Evolutionary conservation across 2,888 invertebrate genomes (phyloP).

Genomic region (Zhengitettix transpicula): DNA sequence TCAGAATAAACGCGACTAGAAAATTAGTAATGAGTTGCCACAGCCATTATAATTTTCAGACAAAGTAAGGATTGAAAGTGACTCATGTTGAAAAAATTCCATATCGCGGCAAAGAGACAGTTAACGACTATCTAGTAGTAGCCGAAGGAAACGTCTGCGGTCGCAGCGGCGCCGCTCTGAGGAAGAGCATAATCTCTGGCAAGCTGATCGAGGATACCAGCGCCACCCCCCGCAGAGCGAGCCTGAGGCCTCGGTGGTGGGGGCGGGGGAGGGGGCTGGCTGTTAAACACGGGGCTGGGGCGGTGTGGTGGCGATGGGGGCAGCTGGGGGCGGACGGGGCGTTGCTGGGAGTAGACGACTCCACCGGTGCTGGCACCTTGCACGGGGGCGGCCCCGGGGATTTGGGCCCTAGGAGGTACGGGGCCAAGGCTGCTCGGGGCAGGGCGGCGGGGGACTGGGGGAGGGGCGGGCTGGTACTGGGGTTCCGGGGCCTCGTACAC

Average conservation of each 20-base stretch:
- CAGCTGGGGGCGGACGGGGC: slow-evolving; percentile 17
- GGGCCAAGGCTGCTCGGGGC: slow-evolving; percentile 20
- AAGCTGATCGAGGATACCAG: slow-evolving; percentile 58
- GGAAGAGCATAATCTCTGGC: slow-evolving; percentile 68
- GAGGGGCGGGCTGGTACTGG: background rate
- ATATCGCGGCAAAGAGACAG: too few relatives aligned
- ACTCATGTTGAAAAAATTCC: too few relatives aligned
- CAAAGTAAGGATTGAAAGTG: too few relatives aligned
- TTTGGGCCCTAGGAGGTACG: slow-evolving; percentile 14
- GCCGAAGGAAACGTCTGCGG: slow-evolving; percentile 62
- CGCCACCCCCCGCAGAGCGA: slow-evolving; percentile 20
- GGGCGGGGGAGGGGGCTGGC: slow-evolving; percentile 7
- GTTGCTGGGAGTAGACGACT: slow-evolving; percentile 4
- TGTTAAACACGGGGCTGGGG: slow-evolving; percentile 6
- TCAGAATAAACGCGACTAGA: too few relatives aligned
- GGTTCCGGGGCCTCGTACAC: slow-evolving; percentile 1
- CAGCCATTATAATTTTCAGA: too few relatives aligned
- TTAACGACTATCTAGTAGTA: slow-evolving; percentile 37
- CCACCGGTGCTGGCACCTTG: background rate
- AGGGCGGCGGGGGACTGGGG: slow-evolving; percentile 13
- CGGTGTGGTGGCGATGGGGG: slow-evolving; percentile 8
- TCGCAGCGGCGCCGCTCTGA: slow-evolving; percentile 34
- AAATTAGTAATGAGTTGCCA: too few relatives aligned
- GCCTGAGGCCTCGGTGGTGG: slow-evolving; percentile 19
- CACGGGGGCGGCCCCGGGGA: slow-evolving; percentile 16